These are phyloP conservation scores for Darevskia mixta DNA, from an alignment of 2,797 vertebrate species.

Conservation along the genomic window DNA sequence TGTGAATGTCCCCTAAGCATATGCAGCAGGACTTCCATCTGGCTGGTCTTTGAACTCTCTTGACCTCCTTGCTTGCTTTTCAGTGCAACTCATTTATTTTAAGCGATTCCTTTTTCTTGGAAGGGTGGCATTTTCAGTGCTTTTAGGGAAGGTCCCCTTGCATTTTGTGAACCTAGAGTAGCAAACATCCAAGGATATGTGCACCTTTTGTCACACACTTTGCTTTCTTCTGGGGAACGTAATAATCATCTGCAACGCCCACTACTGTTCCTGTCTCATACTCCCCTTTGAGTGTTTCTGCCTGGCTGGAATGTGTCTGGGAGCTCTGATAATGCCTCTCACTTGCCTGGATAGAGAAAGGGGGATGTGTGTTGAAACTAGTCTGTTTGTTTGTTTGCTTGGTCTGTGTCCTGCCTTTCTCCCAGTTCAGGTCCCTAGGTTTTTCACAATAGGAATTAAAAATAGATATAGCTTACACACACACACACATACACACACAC, in stretches of 20 bases:
- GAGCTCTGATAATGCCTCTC: background rate
- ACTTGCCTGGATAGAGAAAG: background rate
- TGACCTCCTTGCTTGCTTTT: slow-evolving; percentile 34
- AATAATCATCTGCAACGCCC: background rate
- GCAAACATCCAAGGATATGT: background rate
- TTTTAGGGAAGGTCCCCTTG: background rate
- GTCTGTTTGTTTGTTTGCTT: no score
- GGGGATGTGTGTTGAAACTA: no score
- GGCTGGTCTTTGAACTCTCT: slow-evolving; percentile 40
- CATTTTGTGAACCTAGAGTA: background rate
- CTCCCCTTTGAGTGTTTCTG: background rate
- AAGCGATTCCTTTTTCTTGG: background rate
- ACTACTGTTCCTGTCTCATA: background rate
- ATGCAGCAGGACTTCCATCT: slow-evolving; percentile 23
- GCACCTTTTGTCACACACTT: background rate
- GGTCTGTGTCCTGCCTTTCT: no score
- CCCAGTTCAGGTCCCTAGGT: no score
- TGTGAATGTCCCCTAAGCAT: slow-evolving; percentile 6
- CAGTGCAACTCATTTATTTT: slow-evolving; percentile 19
- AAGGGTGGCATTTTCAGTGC: background rate
- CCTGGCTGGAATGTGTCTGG: background rate
- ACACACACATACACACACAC: no score
- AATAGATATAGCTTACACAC: no score
- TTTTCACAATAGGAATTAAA: no score
- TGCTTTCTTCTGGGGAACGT: background rate